Evolutionary conservation across 2,888 invertebrate genomes (phyloP).

Genomic region (Hedychridium roseum): DNA sequence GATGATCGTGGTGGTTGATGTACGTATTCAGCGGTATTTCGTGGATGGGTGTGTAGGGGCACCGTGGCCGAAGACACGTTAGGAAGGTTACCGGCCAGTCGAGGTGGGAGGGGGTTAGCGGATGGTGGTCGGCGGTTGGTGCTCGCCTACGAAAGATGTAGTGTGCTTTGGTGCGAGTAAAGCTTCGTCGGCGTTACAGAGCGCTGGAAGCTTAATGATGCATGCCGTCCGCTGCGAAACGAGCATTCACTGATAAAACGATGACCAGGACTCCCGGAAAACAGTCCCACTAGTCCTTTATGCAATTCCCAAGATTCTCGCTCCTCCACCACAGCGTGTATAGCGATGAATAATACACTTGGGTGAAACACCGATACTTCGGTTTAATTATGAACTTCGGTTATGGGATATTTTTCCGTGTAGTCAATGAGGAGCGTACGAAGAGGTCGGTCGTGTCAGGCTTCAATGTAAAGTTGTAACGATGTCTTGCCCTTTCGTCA

Average conservation of each 20-base stretch:
- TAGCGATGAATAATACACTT: too few relatives aligned
- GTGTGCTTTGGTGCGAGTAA: constrained; percentile 35
- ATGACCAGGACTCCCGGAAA: constrained; percentile 37
- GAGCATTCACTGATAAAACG: constrained; percentile 49
- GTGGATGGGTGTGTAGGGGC: neutral
- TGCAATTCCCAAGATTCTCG: constrained; percentile 15
- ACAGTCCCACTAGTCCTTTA: too few relatives aligned
- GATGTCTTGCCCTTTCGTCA: constrained; percentile 45
- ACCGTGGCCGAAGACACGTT: constrained; percentile 7
- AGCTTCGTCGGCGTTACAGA: constrained; percentile 46
- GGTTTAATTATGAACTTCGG: too few relatives aligned
- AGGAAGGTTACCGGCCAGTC: constrained; percentile 24
- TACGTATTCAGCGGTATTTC: neutral
- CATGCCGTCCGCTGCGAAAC: constrained; percentile 48
- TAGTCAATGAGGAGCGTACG: too few relatives aligned
- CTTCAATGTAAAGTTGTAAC: too few relatives aligned
- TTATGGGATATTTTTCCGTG: too few relatives aligned
- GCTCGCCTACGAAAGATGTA: too few relatives aligned
- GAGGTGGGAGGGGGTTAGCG: constrained; percentile 8
- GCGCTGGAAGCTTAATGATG: constrained; percentile 49
- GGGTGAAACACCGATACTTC: too few relatives aligned
- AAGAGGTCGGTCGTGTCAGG: too few relatives aligned
- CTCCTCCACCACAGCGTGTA: too few relatives aligned
- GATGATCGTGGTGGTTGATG: neutral
- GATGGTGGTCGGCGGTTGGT: constrained; percentile 14